A percentile compares a stretch with the other conserved stretches of the same genome.
Evolutionary conservation across 2,888 invertebrate species (phyloP).

Genomic region (Pterostichus madidus): DNA sequence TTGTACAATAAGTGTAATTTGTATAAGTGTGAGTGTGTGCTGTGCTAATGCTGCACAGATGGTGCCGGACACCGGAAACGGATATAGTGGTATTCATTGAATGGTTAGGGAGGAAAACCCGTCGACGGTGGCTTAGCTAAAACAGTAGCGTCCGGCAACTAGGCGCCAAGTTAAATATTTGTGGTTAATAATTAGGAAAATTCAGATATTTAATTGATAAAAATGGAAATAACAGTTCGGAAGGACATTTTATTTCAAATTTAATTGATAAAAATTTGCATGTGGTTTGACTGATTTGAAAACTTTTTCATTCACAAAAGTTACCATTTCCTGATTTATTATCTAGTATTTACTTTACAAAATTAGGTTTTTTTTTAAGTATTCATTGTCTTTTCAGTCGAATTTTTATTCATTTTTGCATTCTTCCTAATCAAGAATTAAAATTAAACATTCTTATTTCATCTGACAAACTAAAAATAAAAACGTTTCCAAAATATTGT

Average conservation of each 20-base stretch:
- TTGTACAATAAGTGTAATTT: too few species aligned
- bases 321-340: not conserved
- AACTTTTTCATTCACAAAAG: too few species aligned
- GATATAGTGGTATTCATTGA: conserved; percentile 58
- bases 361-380: too few species aligned
- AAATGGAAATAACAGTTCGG: too few species aligned
- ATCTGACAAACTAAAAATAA: too few species aligned
- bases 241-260: not conserved
- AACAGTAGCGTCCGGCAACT: conserved; percentile 25
- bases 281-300: not conserved
- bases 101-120: conserved; percentile 54
- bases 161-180: conserved; percentile 33
- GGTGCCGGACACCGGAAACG: conserved; percentile 53
- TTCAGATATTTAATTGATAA: conserved; percentile 21
- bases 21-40: not conserved
- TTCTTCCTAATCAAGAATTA: too few species aligned
- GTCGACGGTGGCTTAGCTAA: conserved; percentile 2
- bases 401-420: too few species aligned
- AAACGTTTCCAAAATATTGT: too few species aligned
- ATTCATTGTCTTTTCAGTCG: too few species aligned
- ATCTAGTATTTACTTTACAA: too few species aligned
- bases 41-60: conserved; percentile 18
- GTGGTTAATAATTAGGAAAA: conserved; percentile 26
- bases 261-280: conserved; percentile 18
- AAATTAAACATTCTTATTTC: too few species aligned